A percentile compares a stretch with the other conserved stretches of the same genome.
Conservation (phyloP, 1,140 invertebrate species). For the Neodiprion virginianus region DNA sequence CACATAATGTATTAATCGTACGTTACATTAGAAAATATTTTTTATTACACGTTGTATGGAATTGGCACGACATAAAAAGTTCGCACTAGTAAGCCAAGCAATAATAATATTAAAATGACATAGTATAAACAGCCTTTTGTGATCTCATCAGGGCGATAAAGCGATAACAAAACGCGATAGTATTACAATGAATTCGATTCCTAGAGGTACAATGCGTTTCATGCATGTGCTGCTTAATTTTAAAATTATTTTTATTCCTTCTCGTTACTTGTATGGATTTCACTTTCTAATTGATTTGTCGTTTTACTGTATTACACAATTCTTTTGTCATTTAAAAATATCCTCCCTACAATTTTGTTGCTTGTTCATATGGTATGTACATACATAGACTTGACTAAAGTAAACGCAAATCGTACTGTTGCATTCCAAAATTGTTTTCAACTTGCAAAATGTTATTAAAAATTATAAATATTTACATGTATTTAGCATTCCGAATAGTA, state of each 20-base stretch:
- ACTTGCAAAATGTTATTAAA: background rate
- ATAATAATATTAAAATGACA: background rate
- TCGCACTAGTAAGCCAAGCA: background rate
- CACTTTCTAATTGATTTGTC: background rate
- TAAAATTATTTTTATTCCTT: background rate
- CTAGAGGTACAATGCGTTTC: conserved; percentile 4
- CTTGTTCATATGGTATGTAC: background rate
- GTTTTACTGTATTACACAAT: background rate
- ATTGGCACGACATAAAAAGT: background rate
- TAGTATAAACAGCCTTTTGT: background rate
- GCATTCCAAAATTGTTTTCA: conserved; percentile 5
- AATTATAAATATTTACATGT: background rate
- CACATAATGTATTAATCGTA: background rate
- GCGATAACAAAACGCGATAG: background rate
- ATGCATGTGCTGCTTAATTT: background rate
- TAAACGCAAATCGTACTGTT: background rate
- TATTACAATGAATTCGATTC: conserved; percentile 6
- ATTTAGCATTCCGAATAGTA: conserved; percentile 6
- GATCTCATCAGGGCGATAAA: background rate
- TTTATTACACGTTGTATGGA: background rate
- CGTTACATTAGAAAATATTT: background rate
- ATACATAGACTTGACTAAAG: background rate
- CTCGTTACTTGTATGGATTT: background rate
- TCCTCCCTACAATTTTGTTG: background rate
- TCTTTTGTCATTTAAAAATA: background rate